Evolutionary conservation across 2,888 invertebrate genomes (phyloP).

Genomic region (Taphrorychus bicolor): DNA sequence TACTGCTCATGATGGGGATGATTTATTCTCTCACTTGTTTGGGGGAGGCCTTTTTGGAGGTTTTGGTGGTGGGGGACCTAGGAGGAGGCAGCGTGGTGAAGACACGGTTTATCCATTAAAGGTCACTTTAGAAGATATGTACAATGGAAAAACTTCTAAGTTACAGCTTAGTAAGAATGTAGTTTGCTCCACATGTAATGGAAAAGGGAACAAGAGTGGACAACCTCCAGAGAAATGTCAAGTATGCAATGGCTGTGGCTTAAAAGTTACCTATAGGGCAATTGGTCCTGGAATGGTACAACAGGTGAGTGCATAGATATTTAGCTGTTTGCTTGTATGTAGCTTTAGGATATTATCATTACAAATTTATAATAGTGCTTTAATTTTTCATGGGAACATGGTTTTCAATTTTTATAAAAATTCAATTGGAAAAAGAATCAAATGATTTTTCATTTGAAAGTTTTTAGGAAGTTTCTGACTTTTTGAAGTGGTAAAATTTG

Average conservation of each 20-base stretch:
- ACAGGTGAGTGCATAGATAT: slow-evolving; percentile 25
- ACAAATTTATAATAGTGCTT: too few relatives aligned
- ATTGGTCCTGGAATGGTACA: slow-evolving; percentile 42
- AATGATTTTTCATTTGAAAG: too few relatives aligned
- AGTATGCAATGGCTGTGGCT: slow-evolving; percentile 79
- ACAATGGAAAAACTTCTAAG: slow-evolving; percentile 86
- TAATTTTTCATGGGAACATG: too few relatives aligned
- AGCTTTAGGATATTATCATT: too few relatives aligned
- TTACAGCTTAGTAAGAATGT: slow-evolving; percentile 84
- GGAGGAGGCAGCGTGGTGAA: slow-evolving; percentile 73
- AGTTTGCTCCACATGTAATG: slow-evolving; percentile 78
- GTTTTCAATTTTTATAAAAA: too few relatives aligned
- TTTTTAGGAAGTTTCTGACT: too few relatives aligned
- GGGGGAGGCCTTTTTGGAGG: slow-evolving; percentile 66
- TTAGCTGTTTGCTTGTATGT: neutral
- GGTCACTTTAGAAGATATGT: slow-evolving; percentile 89
- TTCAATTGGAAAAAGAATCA: too few relatives aligned
- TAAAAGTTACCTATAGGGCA: slow-evolving; percentile 72
- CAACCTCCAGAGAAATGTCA: slow-evolving; percentile 67
- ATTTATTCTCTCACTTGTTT: slow-evolving; percentile 74
- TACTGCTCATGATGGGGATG: slow-evolving; percentile 60
- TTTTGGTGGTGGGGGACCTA: slow-evolving; percentile 61
- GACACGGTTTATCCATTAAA: slow-evolving; percentile 84
- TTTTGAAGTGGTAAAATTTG: too few relatives aligned
- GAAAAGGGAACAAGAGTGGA: slow-evolving; percentile 78